Conservation (phyloP, 2,888 invertebrate genomes). For the Dasypolia templi region DNA sequence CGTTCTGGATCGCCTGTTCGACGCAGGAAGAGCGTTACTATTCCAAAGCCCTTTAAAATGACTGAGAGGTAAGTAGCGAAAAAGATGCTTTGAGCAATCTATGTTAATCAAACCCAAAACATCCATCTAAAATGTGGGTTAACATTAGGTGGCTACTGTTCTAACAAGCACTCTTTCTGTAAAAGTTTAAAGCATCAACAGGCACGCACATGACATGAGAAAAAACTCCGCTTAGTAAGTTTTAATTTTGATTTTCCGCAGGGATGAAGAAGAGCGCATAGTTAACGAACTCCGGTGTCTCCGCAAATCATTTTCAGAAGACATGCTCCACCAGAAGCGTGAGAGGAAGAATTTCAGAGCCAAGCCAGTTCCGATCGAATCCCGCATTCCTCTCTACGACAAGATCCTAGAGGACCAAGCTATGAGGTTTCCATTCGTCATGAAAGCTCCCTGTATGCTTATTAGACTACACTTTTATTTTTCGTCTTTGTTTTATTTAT, state of each 20-base stretch:
- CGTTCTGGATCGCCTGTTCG: conserved; percentile 74
- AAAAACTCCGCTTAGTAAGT: neutral
- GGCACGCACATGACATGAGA: neutral
- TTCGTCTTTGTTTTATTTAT: neutral
- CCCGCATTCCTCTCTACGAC: conserved; percentile 93
- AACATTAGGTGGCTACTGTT: neutral
- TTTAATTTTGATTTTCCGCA: conserved; percentile 73
- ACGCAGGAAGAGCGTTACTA: conserved; percentile 86
- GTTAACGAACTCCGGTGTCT: conserved; percentile 87
- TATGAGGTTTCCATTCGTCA: conserved; percentile 89
- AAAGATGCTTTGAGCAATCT: neutral
- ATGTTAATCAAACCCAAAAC: neutral
- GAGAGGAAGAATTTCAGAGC: conserved; percentile 90
- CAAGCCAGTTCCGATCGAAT: conserved; percentile 92
- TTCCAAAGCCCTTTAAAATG: conserved; percentile 93
- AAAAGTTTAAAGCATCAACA: neutral
- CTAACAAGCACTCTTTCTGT: neutral
- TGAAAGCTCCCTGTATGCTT: conserved; percentile 76
- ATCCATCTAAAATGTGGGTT: neutral
- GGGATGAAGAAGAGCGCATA: conserved; percentile 92
- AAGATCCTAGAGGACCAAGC: conserved; percentile 93
- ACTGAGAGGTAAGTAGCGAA: conserved; percentile 90
- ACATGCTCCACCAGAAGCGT: conserved; percentile 86
- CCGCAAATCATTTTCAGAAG: conserved; percentile 86
- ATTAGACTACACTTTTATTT: conserved; percentile 62